Evolutionary conservation across 2,888 invertebrate species (phyloP), one percentile per base, ranked within the genome.

Genomic region (Physocephala rufipes): DNA sequence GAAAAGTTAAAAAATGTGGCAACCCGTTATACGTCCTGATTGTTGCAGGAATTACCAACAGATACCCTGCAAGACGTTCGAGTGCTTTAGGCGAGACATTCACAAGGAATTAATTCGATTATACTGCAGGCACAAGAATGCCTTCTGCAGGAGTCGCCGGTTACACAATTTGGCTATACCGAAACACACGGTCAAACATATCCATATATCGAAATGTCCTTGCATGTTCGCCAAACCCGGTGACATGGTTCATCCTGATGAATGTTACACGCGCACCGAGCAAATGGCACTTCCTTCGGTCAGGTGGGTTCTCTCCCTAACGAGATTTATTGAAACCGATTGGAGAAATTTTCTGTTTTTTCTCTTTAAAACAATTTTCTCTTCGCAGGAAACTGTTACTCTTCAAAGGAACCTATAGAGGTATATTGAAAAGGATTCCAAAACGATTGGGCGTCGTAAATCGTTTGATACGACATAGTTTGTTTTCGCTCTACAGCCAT

Each of bases 401-500:
- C 1, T 73, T 78, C 66, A 77, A 76, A 49, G 63, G 75, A 30
- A 62, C 71, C 43, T 59, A 71, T 15, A 36, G 9, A 36, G n/a
- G n/a, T n/a, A n/a, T n/a, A n/a, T n/a, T n/a, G n/a, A 15, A 72
- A 0, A 74, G 74, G 36, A 64, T 73, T 0, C 61, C 69, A 0
- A 55, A 72, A 7, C 74, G 81, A 0, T 72, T 79, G 28, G 9
- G 71, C 12, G 76, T 79, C 5, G 62, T 85, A 3, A 85, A 84
- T 74, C 80, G 82, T 7, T 78, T 78, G 67, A 76, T 84, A 28
- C 82, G 82, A 13, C 79, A 77, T 49, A 84, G 84, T 71, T 77
- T 84, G 53, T 67, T 84, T 26, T 84, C 86, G 0, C 53, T 85
- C 36, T 86, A 86, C 72, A 83, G 84, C 71, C 83, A 85, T 0